Conservation (phyloP, 1,140 invertebrate genomes). For the Cataglyphis hispanica region DNA sequence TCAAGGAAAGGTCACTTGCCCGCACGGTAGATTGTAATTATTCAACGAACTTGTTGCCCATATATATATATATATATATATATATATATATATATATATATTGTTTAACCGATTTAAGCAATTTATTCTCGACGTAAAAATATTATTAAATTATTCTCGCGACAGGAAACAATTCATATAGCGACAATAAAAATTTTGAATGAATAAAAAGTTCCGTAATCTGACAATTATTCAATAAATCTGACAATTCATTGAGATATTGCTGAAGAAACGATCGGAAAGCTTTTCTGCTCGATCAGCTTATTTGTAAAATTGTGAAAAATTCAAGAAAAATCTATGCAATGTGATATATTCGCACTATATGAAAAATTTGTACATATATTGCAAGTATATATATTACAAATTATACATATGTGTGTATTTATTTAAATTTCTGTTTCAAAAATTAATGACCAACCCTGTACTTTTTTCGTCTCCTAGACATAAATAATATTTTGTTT, state of each 20-base stretch:
- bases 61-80: neutral
- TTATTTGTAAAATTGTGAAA: neutral
- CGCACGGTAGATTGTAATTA: slow-evolving; percentile 31
- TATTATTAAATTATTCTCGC: slow-evolving; percentile 3
- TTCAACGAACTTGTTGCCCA: slow-evolving; percentile 7
- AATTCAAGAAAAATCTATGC: neutral
- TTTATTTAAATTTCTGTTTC: slow-evolving; percentile 5
- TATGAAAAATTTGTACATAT: neutral
- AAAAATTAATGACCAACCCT: slow-evolving; percentile 8
- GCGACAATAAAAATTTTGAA: neutral
- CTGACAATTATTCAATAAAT: neutral
- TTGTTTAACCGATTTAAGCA: slow-evolving; percentile 39
- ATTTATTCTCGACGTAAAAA: neutral
- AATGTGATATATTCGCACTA: neutral
- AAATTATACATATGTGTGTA: neutral
- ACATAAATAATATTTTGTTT: neutral
- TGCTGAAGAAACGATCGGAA: neutral
- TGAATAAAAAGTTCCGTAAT: neutral
- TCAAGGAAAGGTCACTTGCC: slow-evolving; percentile 48
- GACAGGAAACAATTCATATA: neutral
- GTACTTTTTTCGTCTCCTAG: neutral
- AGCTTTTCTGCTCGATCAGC: neutral
- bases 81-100: too few relatives aligned
- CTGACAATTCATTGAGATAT: slow-evolving; percentile 12
- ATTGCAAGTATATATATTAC: neutral